Base-by-base conservation (phyloP, 2,113 vertebrate genomes). In the Chamaea fasciata region DNA sequence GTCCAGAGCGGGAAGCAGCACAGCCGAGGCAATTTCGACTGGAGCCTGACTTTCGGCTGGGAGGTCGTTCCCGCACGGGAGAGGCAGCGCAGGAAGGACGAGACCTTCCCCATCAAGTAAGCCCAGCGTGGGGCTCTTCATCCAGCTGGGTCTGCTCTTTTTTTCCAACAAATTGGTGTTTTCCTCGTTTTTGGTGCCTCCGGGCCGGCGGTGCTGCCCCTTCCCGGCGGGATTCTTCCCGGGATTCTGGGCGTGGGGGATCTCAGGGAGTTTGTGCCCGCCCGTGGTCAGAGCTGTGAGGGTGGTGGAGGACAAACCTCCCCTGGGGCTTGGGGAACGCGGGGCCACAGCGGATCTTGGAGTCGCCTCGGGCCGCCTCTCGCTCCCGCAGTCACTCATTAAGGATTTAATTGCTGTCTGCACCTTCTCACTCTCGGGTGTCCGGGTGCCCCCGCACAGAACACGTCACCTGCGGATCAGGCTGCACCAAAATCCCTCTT, bases 21-120 rank as follows among this genome's bases (percentile, higher is more conserved):
- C 80, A 99, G 99, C 97, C 98, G 99, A 1, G 99, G 99, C 15
- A 99, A 99, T 96, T 99, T 99, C 44, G 99, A 99, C 97, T 99
- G 99, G 99, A 99, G 98, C 90, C 96, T 99, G 89, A 98, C 97
- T 0, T 99, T 99, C 1, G 98, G 99, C 95, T 99, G 99, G 99
- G 99, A 99, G 95, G 4, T 82, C 0, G 74, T 99, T 9, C 99
- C 99, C 0, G 76, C 93, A 1, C 97, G 97, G 1, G 99, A 98
- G 62, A 97, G 88, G 83, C 97, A 94, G 92, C 97, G 98, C 59
- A 98, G 99, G 92, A 99, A 99, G 88, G 99, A 99, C 8, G 85
- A 88, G 50, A 88, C 85, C 35, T 88, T 33, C 26, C 76, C 85
- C 57, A 88, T 56, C 57, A 49, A 79, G 85, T 71, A 26, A 71